A percentile compares a stretch with the other conserved stretches of the same genome.
Conservation (phyloP, 1,140 invertebrate genomes). For the Agrilus planipennis region DNA sequence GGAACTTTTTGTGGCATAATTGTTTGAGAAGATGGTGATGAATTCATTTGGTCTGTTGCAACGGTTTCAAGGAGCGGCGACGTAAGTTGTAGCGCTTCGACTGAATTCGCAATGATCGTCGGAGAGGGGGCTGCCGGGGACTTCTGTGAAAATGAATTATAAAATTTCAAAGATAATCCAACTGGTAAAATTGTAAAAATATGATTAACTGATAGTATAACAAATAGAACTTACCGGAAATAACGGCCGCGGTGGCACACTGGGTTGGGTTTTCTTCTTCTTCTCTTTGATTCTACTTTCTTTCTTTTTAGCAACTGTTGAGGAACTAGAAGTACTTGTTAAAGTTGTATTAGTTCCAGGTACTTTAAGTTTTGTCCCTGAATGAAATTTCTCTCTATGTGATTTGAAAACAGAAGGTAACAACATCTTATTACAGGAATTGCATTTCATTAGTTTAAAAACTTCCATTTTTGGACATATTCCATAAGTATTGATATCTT, state of each 20-base stretch:
- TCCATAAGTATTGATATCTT: constrained; percentile 10
- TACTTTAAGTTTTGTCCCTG: too few species aligned
- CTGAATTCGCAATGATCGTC: constrained; percentile 3
- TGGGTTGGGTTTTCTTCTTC: constrained; percentile 11
- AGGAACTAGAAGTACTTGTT: too few species aligned
- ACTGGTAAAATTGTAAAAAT: too few species aligned
- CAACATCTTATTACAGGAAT: constrained; percentile 11
- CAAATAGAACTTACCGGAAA: constrained; percentile 8
- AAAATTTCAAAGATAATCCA: too few species aligned
- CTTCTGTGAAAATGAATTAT: too few species aligned
- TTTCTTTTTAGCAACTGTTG: constrained; percentile 9
- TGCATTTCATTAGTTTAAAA: constrained; percentile 9
- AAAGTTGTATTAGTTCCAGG: constrained; percentile 6
- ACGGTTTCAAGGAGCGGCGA: not conserved
- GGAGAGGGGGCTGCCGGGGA: not conserved
- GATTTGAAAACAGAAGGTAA: constrained; percentile 8
- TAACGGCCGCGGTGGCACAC: constrained; percentile 6
- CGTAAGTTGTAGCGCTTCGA: constrained; percentile 1
- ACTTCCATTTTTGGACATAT: constrained; percentile 11
- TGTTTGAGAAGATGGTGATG: too few species aligned
- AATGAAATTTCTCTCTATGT: constrained; percentile 10
- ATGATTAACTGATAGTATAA: too few species aligned
- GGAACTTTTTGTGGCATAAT: constrained; percentile 1
- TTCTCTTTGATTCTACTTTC: constrained; percentile 5
- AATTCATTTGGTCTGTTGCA: too few species aligned